Evolutionary conservation across 2,888 invertebrate genomes (phyloP), one percentile per base, ranked within the genome.

Genomic region (Orchesella flavescens): DNA sequence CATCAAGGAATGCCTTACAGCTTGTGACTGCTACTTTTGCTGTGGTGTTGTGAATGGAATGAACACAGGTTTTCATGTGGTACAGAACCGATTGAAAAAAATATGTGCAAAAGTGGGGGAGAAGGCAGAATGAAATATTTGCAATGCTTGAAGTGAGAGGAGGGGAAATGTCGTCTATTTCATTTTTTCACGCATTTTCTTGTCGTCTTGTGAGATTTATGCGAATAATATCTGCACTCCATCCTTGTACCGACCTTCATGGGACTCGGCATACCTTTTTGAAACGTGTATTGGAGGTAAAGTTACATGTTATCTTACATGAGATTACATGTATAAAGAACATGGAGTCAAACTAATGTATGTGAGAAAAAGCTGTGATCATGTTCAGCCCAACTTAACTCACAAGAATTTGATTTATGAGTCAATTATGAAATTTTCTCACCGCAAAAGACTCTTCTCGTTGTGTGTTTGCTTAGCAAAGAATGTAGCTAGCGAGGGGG

Each of bases 351-450:
- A 76, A 66, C 83, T 83, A 83, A 83, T 83, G 77, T 83, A 83
- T 83, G 83, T 83, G 83, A 83, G 83, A 83, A 83, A 82, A 83
- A 46, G 83, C 77, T 68, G 71, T 83, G 77, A 83, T 83, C 83
- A 53, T 76, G 77, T 74, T 84, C 81, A 77, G 46, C 81, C 81
- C 84, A 84, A 84, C 81, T 84, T 81, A 84, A 84, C 85, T 85
- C 85, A 85, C 85, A 86, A 86, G 85, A 79, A 83, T 85, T 87
- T 87, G 87, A 87, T 87, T 87, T 87, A 87, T 86, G 86, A 87
- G 86, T 87, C 87, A 87, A 87, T 87, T 87, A 87, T 87, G 87
- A 87, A 87, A 87, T 87, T 87, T 87, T 87, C 87, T 87, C 87
- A 87, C 87, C 87, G 86, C 86, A 86, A 85, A 85, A 81, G 77